Evolutionary conservation across 1,140 invertebrate genomes (phyloP).

Genomic region (Liolophura sinensis): DNA sequence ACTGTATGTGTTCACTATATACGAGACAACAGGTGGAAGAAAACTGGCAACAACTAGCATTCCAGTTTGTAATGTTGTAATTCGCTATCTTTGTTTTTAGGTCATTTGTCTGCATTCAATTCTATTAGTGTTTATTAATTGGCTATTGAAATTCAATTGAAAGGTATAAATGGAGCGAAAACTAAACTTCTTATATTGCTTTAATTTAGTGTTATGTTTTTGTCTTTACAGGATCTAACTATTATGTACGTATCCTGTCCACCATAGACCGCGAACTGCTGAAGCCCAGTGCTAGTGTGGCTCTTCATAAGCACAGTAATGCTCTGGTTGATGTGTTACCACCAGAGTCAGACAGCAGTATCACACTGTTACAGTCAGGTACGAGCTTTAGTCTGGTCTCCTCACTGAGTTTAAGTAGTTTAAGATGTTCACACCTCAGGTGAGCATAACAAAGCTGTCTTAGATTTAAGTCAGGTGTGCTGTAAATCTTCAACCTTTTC

Average conservation of each 20-base stretch:
- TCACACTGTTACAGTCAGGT: slow-evolving; percentile 94
- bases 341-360: slow-evolving; percentile 96
- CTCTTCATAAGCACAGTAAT: slow-evolving; percentile 97
- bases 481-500: too few relatives aligned
- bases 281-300: slow-evolving; percentile 94
- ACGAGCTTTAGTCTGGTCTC: slow-evolving; percentile 19
- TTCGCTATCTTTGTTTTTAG: too few relatives aligned
- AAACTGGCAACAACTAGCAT: too few relatives aligned
- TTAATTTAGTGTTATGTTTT: slow-evolving; percentile 16
- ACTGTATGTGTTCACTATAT: too few relatives aligned
- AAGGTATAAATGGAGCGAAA: background rate
- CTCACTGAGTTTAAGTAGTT: too few relatives aligned
- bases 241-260: slow-evolving; percentile 93
- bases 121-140: background rate
- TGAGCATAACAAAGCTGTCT: too few relatives aligned
- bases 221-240: slow-evolving; percentile 79
- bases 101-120: too few relatives aligned
- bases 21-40: too few relatives aligned
- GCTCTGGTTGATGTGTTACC: slow-evolving; percentile 96
- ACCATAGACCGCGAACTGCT: slow-evolving; percentile 95
- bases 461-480: too few relatives aligned
- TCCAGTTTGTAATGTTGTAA: too few relatives aligned
- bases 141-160: background rate
- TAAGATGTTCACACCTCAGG: too few relatives aligned
- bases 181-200: background rate